These are phyloP conservation scores for Erpetoichthys calabaricus DNA, from an alignment of 2,797 vertebrate species.

Conservation along the genomic window DNA sequence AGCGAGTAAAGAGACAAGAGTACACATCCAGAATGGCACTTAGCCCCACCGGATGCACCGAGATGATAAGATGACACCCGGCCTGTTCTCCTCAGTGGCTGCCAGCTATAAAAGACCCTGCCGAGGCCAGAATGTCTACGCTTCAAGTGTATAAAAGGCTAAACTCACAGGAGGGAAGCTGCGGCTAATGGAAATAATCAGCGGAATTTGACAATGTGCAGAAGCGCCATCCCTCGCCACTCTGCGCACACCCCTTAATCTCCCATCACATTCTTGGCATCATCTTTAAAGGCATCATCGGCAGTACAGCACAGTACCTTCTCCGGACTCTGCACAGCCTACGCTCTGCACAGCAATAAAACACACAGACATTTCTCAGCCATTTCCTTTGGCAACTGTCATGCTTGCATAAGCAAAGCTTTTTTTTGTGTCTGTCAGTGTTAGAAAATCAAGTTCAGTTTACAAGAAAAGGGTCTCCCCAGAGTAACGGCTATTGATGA, in stretches of 20 bases:
- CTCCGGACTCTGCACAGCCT: slow-evolving; percentile 18
- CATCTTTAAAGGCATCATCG: no score
- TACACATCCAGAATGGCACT: no score
- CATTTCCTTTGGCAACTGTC: slow-evolving; percentile 26
- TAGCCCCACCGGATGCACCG: no score
- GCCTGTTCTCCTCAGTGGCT: neutral
- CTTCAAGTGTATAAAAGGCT: neutral
- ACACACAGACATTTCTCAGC: slow-evolving; percentile 28
- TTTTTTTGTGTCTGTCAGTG: neutral
- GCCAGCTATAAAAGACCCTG: neutral
- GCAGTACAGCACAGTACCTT: slow-evolving; percentile 15
- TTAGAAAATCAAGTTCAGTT: no score
- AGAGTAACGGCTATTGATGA: no score
- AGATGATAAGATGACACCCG: no score
- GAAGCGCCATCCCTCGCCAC: neutral
- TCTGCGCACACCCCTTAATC: neutral
- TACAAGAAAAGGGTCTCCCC: no score
- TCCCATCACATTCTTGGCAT: no score
- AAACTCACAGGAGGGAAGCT: neutral
- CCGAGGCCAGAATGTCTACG: neutral
- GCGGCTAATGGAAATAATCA: neutral
- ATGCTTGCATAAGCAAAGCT: slow-evolving; percentile 23
- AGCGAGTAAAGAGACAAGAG: no score
- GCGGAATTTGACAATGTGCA: neutral
- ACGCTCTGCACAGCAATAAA: slow-evolving; percentile 25